phyloP scores from a whole-genome alignment of 2,797 vertebrate species.

The Simalia tracyae region DNA sequence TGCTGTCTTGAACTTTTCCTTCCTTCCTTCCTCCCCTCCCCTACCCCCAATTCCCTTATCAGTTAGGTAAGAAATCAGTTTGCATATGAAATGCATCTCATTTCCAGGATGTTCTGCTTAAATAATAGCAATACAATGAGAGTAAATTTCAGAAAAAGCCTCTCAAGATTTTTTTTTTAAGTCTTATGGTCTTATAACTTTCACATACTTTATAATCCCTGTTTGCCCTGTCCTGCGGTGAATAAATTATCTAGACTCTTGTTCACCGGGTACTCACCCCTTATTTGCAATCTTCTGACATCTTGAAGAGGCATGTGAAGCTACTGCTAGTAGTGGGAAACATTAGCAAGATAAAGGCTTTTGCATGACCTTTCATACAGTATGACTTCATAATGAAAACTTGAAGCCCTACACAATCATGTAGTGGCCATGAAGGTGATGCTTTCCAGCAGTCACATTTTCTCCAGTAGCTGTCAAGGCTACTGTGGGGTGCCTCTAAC shows the following conservation, averaged over 20 bases:
- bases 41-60: neutral
- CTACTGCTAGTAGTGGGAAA: neutral
- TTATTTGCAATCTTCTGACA: neutral
- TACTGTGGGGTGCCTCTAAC: no score
- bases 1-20: conserved; percentile 37
- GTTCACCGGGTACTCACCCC: neutral
- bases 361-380: neutral
- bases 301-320: neutral
- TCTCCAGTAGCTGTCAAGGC: no score
- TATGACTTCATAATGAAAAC: neutral
- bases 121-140: neutral
- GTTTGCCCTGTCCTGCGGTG: neutral
- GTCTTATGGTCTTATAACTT: neutral
- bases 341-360: neutral
- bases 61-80: conserved; percentile 31
- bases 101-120: neutral
- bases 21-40: conserved; percentile 37
- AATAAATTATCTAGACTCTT: neutral
- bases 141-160: neutral
- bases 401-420: neutral
- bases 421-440: no score
- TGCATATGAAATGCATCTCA: conserved; percentile 12
- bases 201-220: neutral
- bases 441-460: no score
- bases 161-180: neutral